Evolutionary conservation across 2,888 invertebrate species (phyloP), one percentile per base, ranked within the genome.

Genomic region (Mantis religiosa): DNA sequence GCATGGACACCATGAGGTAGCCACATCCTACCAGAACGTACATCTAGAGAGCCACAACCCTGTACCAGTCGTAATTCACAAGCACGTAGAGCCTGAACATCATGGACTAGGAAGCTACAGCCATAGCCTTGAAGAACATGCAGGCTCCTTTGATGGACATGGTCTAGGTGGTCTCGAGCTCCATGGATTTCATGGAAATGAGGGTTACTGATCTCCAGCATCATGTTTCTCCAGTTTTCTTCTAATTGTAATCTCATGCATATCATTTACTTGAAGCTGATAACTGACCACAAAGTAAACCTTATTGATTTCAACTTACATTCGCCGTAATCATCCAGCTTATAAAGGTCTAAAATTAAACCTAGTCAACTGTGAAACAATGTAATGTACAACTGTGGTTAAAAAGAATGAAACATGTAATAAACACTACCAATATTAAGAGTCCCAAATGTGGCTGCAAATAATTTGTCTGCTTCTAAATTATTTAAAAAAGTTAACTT

Each of bases 11-110:
- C 84, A 84, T 34, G 71, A 28, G 9, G 86, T 92, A 81, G 93
- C 92, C 4, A 92, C 92, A 28, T 92, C 93, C 89, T 93, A 92
- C 91, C 92, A 92, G 88, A 92, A 92, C 82, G 92, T 92, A 27
- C 91, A 92, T 14, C 90, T 92, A 20, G 90, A 92, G 87, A 92
- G 91, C 90, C 91, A 92, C 81, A 91, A 91, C 20, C 91, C 91
- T 1, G 91, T 92, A 41, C 91, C 91, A 28, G 90, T 92, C 28
- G n/a, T 86, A 27, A 84, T 88, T 86, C 81, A 88, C 71, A 88
- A 89, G 28, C 92, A 81, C 92, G 92, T 88, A 30, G 87, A 82
- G 27, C 85, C 54, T 54, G 88, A 85, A 30, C 82, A 86, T 81
- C 85, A 88, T 27, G 71, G 81, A 83, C 87, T 87, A 34, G 89